These are phyloP conservation scores for Caenorhabditis sp. DNA, from an alignment of 2,888 invertebrate species.

Conservation along the genomic window DNA sequence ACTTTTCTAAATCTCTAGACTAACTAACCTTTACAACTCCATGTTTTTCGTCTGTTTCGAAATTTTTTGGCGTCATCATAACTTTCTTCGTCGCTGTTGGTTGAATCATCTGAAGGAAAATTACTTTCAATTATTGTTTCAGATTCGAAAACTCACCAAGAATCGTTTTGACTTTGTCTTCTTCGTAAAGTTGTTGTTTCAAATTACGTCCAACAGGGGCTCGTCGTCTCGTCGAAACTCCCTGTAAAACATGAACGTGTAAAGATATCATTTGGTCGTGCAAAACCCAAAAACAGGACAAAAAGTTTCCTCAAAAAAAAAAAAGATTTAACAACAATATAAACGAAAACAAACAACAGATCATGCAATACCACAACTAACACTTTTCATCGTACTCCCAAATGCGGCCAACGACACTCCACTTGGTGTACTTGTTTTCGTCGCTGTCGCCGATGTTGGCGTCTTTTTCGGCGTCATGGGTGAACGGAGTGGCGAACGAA, in stretches of 20 bases:
- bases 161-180: not conserved
- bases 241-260: too few relatives aligned
- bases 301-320: not conserved
- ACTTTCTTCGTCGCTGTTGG: slow-evolving; percentile 13
- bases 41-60: slow-evolving; percentile 14
- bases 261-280: not conserved
- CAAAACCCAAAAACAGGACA: not conserved
- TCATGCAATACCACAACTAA: slow-evolving; percentile 6
- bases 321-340: not conserved
- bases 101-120: not conserved
- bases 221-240: slow-evolving; percentile 17
- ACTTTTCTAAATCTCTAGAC: not conserved
- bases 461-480: slow-evolving; percentile 1
- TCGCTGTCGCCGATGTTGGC: not conserved
- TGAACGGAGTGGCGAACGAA: slow-evolving; percentile 10
- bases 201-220: slow-evolving; percentile 16
- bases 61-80: slow-evolving; percentile 4
- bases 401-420: slow-evolving; percentile 41
- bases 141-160: slow-evolving; percentile 4
- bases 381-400: slow-evolving; percentile 46
- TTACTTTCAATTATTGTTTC: not conserved
- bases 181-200: not conserved
- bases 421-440: slow-evolving; percentile 29
- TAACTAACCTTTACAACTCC: not conserved
- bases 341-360: not conserved